phyloP scores from a whole-genome alignment of 2,113 vertebrate genomes.

The Mormoops blainvillei region DNA sequence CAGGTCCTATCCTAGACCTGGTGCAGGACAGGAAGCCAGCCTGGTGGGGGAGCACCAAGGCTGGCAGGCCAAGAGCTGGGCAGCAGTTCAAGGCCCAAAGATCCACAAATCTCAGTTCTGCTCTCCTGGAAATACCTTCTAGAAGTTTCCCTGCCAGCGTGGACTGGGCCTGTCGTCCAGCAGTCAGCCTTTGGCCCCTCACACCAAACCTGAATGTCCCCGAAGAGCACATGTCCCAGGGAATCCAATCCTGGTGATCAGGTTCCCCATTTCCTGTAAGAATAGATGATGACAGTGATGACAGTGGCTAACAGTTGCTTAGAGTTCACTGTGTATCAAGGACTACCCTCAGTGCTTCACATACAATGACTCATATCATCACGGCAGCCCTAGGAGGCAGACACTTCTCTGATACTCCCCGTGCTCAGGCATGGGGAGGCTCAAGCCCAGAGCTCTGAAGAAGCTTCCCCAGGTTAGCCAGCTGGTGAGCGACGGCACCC shows the following conservation, averaged over 20 bases:
- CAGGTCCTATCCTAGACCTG: neutral
- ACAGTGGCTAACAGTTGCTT: fast-evolving
- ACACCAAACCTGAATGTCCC: neutral
- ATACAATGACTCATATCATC: fast-evolving
- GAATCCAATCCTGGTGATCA: neutral
- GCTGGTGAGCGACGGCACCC: no score
- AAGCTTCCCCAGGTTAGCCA: neutral
- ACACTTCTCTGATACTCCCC: fast-evolving
- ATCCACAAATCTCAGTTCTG: neutral
- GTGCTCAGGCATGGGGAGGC: neutral
- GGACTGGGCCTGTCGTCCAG: neutral
- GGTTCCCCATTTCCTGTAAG: neutral
- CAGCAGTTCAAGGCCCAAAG: neutral
- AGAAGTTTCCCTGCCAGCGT: fast-evolving
- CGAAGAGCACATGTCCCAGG: neutral
- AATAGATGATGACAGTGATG: fast-evolving
- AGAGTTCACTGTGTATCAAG: neutral
- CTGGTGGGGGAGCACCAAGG: fast-evolving
- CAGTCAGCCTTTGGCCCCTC: neutral
- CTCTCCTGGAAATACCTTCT: no score
- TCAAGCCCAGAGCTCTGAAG: neutral
- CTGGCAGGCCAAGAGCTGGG: neutral
- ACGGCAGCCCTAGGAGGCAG: fast-evolving
- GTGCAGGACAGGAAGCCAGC: neutral
- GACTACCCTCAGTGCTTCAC: fast-evolving